Evolutionary conservation across 2,113 vertebrate genomes (phyloP), one percentile per base, ranked within the genome.

Genomic region (Pseudorhombus dupliciocellatus): DNA sequence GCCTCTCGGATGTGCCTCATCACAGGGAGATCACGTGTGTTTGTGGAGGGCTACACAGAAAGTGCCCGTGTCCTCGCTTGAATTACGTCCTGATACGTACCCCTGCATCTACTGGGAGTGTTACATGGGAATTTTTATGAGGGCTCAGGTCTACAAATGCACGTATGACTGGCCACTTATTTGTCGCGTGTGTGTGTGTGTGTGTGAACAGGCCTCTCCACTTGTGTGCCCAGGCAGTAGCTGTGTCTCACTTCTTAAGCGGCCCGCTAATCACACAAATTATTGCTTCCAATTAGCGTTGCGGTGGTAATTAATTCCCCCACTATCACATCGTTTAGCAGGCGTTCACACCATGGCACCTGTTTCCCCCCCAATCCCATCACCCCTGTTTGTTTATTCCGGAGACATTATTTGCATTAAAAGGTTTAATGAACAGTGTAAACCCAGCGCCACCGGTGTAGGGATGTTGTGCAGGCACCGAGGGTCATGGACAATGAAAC

Each of bases 251-350:
- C 94, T 96, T 95, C 95, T 96, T 96, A 96, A 96, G 96, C 95
- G 95, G 95, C 95, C 95, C 93, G 93, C 97, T 99, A 98, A 98
- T 99, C 97, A 98, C 95, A 94, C 96, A 98, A 97, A 98, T 99
- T 98, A 99, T 99, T 98, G 95, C 96, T 94, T 97, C 96, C 96
- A 99, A 98, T 98, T 98, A 98, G 96, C 94, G 93, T 94, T 90
- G 95, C 94, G 95, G 93, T 96, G 96, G 95, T 98, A 98, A 99
- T 98, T 98, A 98, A 99, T 98, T 98, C 96, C 95, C 97, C 95
- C 95, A 95, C 95, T 96, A 98, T 96, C 97, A 96, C 95, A 97
- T 97, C 95, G 94, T 97, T 99, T 98, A 98, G 95, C 94, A 91
- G 88, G 94, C 95, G 93, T 97, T 98, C 95, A 95, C 95, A 96